These are phyloP conservation scores for Erebia aethiops DNA, from an alignment of 2,888 invertebrate species.

Conservation along the genomic window DNA sequence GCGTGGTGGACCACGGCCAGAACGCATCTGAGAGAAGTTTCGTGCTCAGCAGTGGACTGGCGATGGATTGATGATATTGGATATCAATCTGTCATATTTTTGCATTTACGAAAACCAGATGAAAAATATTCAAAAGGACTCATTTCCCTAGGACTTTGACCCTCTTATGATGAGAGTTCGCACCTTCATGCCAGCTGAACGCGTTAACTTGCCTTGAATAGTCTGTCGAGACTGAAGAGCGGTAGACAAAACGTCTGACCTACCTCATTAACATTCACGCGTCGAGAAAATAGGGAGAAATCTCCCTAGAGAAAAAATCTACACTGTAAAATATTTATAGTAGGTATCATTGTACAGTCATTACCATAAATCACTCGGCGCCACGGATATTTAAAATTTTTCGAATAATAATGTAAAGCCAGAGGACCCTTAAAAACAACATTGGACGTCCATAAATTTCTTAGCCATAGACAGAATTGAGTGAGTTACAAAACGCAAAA, in stretches of 20 bases:
- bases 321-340: constrained; percentile 6
- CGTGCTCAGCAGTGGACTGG: too few species aligned
- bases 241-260: constrained; percentile 29
- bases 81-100: too few species aligned
- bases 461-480: too few species aligned
- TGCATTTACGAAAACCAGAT: not conserved
- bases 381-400: too few species aligned
- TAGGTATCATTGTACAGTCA: too few species aligned
- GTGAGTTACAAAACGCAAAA: too few species aligned
- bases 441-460: too few species aligned
- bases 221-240: constrained; percentile 26
- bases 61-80: too few species aligned
- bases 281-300: not conserved
- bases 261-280: constrained; percentile 25
- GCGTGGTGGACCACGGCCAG: too few species aligned
- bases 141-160: constrained; percentile 25
- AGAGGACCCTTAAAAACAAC: too few species aligned
- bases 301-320: constrained; percentile 1
- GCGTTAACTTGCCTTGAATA: constrained; percentile 27
- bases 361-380: too few species aligned
- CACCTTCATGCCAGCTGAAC: constrained; percentile 17
- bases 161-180: constrained; percentile 26
- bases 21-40: not conserved
- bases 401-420: too few species aligned
- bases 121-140: constrained; percentile 7